These are phyloP conservation scores for Tanytarsus gracilentus DNA, from an alignment of 2,888 invertebrate species.

Conservation along the genomic window DNA sequence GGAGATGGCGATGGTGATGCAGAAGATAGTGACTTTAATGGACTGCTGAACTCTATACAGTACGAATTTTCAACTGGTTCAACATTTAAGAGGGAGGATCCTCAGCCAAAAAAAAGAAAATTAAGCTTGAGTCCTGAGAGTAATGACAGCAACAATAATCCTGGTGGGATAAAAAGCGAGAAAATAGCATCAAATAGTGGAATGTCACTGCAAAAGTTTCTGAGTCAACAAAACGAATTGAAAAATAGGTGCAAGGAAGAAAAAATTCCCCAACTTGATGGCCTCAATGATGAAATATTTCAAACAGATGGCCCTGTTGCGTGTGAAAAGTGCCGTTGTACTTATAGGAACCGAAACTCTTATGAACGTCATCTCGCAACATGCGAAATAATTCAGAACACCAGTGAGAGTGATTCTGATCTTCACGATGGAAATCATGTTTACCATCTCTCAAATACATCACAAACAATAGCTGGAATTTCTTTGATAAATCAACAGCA, in stretches of 20 bases:
- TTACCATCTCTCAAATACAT: slow-evolving; percentile 23
- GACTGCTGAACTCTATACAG: slow-evolving; percentile 14
- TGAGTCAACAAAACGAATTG: slow-evolving; percentile 38
- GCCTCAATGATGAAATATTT: slow-evolving; percentile 54
- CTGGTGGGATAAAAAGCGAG: slow-evolving; percentile 33
- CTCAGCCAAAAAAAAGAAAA: slow-evolving; percentile 9
- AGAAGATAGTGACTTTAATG: slow-evolving; percentile 33
- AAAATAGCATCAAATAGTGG: slow-evolving; percentile 36
- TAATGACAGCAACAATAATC: slow-evolving; percentile 41
- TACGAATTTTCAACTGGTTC: slow-evolving; percentile 16
- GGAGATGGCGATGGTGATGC: slow-evolving; percentile 36
- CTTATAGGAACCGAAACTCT: slow-evolving; percentile 72
- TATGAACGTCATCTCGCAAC: slow-evolving; percentile 68
- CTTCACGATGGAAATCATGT: slow-evolving; percentile 36
- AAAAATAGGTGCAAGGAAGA: slow-evolving; percentile 40
- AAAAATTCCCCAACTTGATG: slow-evolving; percentile 58
- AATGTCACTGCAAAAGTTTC: slow-evolving; percentile 21
- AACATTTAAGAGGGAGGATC: neutral
- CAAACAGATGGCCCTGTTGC: slow-evolving; percentile 51
- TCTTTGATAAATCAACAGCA: slow-evolving; percentile 26
- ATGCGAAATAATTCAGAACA: slow-evolving; percentile 65
- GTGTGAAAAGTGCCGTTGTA: slow-evolving; percentile 79
- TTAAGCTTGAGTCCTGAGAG: slow-evolving; percentile 36
- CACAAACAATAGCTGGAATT: slow-evolving; percentile 24
- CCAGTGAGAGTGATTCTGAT: slow-evolving; percentile 76